Conservation (phyloP, 2,113 vertebrate species). For the Pseudopipra pipra region DNA sequence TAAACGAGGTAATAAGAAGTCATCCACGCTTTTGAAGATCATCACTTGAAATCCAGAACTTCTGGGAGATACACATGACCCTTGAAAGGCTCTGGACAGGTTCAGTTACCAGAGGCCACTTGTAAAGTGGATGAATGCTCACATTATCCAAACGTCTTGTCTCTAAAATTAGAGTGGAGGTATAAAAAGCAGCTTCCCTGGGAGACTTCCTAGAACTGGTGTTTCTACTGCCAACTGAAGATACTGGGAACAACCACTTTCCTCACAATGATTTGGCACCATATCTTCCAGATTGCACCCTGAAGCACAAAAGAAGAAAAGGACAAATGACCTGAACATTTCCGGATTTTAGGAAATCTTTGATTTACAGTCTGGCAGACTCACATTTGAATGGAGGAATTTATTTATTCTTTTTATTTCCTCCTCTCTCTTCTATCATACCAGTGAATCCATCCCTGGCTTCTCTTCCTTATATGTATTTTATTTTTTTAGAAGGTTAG, state of each 20-base stretch:
- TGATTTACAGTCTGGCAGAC: not conserved
- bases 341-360: not conserved
- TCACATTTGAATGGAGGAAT: not conserved
- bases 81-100: not conserved
- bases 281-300: not conserved
- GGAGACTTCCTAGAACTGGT: slow-evolving; percentile 32
- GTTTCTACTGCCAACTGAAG: not conserved
- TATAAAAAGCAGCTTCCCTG: slow-evolving; percentile 20
- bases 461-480: not conserved
- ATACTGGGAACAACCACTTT: slow-evolving; percentile 14
- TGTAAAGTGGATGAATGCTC: not conserved
- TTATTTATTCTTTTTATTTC: not conserved
- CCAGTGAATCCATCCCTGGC: not conserved
- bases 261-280: not conserved
- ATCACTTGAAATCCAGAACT: not conserved
- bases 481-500: not conserved
- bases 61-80: not conserved
- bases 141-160: not conserved
- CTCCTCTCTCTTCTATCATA: not conserved
- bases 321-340: not conserved
- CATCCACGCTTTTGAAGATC: not conserved
- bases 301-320: not conserved
- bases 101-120: not conserved
- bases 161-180: slow-evolving; percentile 23
- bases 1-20: not conserved